Evolutionary conservation across 2,113 vertebrate species (phyloP).

Genomic region (Malaclemys terrapin): DNA sequence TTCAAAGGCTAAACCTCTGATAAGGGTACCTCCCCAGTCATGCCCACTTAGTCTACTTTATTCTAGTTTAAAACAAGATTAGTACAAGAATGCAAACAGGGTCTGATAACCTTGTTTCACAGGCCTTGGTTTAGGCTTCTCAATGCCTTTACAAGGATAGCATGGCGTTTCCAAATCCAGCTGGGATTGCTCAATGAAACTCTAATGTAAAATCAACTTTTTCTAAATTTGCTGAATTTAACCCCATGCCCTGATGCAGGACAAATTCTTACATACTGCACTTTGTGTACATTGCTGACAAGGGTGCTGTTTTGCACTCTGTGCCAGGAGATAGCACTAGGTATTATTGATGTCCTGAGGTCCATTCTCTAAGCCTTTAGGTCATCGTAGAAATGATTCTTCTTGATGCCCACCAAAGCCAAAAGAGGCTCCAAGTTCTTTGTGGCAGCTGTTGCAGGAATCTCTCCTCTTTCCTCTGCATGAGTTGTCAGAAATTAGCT

Average conservation of each 20-base stretch:
- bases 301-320: not conserved
- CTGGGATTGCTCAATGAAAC: not conserved
- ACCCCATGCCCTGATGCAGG: not conserved
- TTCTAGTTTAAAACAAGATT: not conserved
- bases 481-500: too few relatives aligned
- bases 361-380: not conserved
- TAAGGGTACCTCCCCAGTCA: not conserved
- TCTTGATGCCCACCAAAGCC: too few relatives aligned
- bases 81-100: not conserved
- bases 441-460: too few relatives aligned
- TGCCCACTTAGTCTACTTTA: not conserved
- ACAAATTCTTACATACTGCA: not conserved
- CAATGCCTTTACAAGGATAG: not conserved
- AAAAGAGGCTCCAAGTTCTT: too few relatives aligned
- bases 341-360: rapidly evolving
- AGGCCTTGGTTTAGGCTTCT: slow-evolving; percentile 43
- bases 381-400: too few relatives aligned
- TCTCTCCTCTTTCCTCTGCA: too few relatives aligned
- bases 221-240: not conserved
- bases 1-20: not conserved
- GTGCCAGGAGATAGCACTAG: not conserved
- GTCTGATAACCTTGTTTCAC: slow-evolving; percentile 18
- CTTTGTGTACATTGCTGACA: rapidly evolving
- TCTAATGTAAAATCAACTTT: not conserved
- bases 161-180: slow-evolving; percentile 18